A percentile compares a stretch with the other conserved stretches of the same genome.
Conservation (phyloP, 2,888 invertebrate species). For the Salticus scenicus region DNA sequence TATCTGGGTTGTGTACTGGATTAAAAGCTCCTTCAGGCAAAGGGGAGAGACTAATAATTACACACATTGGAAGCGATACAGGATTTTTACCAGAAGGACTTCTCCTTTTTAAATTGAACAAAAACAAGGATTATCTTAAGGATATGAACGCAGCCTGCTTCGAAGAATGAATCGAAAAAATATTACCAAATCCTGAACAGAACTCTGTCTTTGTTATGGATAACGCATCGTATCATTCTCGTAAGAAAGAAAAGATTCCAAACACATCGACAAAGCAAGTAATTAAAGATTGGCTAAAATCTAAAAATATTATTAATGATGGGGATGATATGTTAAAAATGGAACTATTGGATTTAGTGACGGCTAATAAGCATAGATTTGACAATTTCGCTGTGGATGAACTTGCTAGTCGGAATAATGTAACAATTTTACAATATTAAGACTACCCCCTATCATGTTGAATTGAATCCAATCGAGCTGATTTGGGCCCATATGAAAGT, state of each 20-base stretch:
- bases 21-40: neutral
- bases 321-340: neutral
- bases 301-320: neutral
- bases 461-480: neutral
- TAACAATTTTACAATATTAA: too few species aligned
- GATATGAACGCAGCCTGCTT: neutral
- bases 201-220: neutral
- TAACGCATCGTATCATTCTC: neutral
- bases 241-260: neutral
- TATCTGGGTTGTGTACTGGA: neutral
- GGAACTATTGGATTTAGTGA: neutral
- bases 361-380: neutral
- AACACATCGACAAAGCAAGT: neutral
- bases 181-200: neutral
- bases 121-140: neutral
- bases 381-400: neutral
- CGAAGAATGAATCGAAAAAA: neutral
- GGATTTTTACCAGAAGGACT: neutral
- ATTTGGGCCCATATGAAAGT: neutral
- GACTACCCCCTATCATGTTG: too few species aligned
- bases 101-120: neutral
- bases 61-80: neutral
- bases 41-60: neutral
- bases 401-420: neutral
- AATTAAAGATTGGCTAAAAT: neutral